These are phyloP conservation scores for Anas capensis DNA, from an alignment of 2,797 vertebrate species.

Conservation along the genomic window DNA sequence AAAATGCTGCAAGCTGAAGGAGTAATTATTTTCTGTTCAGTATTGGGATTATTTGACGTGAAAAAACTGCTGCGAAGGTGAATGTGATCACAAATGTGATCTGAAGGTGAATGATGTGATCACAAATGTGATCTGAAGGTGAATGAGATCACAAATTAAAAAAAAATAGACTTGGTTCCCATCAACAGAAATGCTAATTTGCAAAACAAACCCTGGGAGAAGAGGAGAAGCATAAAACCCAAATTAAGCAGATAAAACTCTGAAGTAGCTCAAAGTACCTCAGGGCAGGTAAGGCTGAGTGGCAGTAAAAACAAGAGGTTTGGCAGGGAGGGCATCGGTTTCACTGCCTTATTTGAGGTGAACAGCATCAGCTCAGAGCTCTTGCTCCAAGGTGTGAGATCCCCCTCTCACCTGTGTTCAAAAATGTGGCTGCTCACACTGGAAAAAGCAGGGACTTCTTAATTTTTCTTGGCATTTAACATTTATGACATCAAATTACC, in stretches of 20 bases:
- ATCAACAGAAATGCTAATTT: background rate
- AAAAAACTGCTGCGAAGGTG: background rate
- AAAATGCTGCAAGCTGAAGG: background rate
- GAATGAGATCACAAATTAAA: background rate
- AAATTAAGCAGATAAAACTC: background rate
- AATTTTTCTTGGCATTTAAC: background rate
- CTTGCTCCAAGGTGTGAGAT: background rate
- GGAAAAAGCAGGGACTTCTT: background rate
- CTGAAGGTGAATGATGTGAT: background rate
- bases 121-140: background rate
- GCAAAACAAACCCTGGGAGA: background rate
- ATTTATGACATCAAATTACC: background rate
- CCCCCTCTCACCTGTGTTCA: background rate
- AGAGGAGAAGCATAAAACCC: background rate
- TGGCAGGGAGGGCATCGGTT: background rate
- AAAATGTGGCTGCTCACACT: background rate
- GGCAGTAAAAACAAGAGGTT: background rate
- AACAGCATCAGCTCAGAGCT: background rate
- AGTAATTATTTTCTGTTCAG: background rate
- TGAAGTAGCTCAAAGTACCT: background rate
- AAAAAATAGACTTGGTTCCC: background rate
- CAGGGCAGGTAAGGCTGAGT: background rate
- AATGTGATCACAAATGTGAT: background rate
- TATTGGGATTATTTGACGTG: background rate
- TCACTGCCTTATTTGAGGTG: background rate